A percentile compares a stretch with the other conserved stretches of the same genome.
phyloP scores from a whole-genome alignment of 2,888 invertebrate species.

The Iselma pallidipennis region DNA sequence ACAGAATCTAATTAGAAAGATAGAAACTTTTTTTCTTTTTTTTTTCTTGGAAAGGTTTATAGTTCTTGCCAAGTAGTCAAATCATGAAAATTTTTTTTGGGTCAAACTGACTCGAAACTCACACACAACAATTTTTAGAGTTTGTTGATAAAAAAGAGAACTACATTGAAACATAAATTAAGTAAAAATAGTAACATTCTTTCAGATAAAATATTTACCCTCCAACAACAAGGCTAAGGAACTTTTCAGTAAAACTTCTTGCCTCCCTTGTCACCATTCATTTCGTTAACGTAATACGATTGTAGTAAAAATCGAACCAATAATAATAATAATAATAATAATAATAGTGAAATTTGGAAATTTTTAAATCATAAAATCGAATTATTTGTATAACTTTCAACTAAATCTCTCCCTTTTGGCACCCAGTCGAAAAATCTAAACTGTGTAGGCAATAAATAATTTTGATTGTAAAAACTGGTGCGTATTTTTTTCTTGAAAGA shows the following conservation, averaged over 20 bases:
- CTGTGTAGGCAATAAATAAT: neutral
- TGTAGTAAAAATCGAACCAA: too few species aligned
- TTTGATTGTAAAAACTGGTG: neutral
- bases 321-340: neutral
- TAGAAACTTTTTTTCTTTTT: too few species aligned
- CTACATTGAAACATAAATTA: too few species aligned
- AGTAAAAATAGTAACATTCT: neutral
- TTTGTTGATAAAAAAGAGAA: neutral
- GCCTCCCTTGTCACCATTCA: too few species aligned
- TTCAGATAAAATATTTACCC: too few species aligned
- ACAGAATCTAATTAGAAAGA: neutral
- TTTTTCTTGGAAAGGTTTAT: neutral
- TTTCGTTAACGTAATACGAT: too few species aligned
- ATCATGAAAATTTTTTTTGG: neutral
- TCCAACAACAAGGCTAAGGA: too few species aligned
- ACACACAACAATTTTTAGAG: neutral
- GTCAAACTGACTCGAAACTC: neutral
- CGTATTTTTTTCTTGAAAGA: neutral
- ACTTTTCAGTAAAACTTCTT: too few species aligned
- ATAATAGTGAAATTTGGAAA: neutral
- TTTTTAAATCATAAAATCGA: neutral
- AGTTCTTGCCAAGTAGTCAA: neutral
- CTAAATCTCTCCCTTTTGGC: neutral
- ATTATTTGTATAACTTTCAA: neutral
- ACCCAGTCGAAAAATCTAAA: neutral